Conservation (phyloP, 1,140 invertebrate species). For the Ericerus pela region DNA sequence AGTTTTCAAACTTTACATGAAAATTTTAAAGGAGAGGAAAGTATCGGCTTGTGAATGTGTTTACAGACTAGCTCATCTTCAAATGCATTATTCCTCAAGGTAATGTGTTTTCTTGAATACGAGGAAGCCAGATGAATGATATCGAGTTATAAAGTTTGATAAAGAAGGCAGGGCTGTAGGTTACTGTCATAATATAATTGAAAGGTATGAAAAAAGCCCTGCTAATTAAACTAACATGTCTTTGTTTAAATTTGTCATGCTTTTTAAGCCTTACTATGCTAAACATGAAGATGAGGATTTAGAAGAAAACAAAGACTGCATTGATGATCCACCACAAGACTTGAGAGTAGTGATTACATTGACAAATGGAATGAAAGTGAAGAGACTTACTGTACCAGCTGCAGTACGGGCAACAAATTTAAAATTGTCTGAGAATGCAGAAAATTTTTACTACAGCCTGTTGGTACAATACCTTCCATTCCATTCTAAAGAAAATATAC, state of each 20-base stretch:
- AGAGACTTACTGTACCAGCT: slow-evolving; percentile 7
- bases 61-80: slow-evolving; percentile 28
- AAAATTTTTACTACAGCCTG: too few species aligned
- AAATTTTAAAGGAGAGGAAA: slow-evolving; percentile 26
- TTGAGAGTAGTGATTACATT: background rate
- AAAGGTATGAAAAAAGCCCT: slow-evolving; percentile 28
- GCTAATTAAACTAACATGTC: slow-evolving; percentile 21
- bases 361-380: background rate
- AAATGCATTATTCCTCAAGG: slow-evolving; percentile 25
- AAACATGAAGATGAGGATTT: too few species aligned
- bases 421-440: slow-evolving; percentile 26
- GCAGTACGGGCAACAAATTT: slow-evolving; percentile 28
- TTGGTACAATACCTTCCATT: too few species aligned
- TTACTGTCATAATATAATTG: slow-evolving; percentile 28
- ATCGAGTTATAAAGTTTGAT: slow-evolving; percentile 28
- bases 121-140: too few species aligned
- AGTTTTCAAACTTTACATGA: too few species aligned
- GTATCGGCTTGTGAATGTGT: slow-evolving; percentile 28
- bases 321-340: background rate
- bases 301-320: background rate
- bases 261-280: slow-evolving; percentile 24
- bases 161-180: slow-evolving; percentile 21
- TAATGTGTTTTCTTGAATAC: slow-evolving; percentile 27
- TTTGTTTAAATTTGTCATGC: slow-evolving; percentile 28
- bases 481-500: too few species aligned